A percentile compares a stretch with the other conserved stretches of the same genome.
Evolutionary conservation across 2,797 vertebrate genomes (phyloP).

Genomic region (Propithecus perrieri): DNA sequence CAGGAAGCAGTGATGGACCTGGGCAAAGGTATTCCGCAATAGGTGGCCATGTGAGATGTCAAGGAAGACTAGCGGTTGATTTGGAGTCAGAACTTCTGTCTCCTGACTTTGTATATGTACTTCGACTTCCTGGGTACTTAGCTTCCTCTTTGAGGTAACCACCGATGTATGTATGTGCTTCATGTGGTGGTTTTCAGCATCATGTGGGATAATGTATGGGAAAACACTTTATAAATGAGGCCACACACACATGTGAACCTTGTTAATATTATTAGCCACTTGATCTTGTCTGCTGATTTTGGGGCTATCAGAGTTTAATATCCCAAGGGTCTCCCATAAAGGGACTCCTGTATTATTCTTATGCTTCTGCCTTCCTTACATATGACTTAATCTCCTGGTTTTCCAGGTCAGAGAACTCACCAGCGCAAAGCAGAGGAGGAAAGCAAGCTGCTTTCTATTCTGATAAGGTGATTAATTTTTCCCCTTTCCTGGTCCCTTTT

Average conservation of each 20-base stretch:
- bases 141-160: not conserved
- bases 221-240: not conserved
- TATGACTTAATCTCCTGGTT: not conserved
- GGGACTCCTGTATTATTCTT: not conserved
- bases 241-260: not conserved
- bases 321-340: not conserved
- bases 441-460: not conserved
- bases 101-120: not conserved
- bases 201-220: not conserved
- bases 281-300: not conserved
- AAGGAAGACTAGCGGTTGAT: not conserved
- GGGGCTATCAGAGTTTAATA: not conserved
- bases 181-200: not conserved
- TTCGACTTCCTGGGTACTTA: not conserved
- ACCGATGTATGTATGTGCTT: not conserved
- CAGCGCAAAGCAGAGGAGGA: not conserved
- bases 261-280: not conserved
- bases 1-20: not conserved
- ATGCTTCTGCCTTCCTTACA: not conserved
- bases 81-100: not conserved
- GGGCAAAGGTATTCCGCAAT: not conserved
- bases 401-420: not conserved
- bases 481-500: not conserved
- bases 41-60: no score
- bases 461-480: constrained; percentile 47